phyloP scores from a whole-genome alignment of 2,113 vertebrate genomes.

The Poeciliopsis retropinna region DNA sequence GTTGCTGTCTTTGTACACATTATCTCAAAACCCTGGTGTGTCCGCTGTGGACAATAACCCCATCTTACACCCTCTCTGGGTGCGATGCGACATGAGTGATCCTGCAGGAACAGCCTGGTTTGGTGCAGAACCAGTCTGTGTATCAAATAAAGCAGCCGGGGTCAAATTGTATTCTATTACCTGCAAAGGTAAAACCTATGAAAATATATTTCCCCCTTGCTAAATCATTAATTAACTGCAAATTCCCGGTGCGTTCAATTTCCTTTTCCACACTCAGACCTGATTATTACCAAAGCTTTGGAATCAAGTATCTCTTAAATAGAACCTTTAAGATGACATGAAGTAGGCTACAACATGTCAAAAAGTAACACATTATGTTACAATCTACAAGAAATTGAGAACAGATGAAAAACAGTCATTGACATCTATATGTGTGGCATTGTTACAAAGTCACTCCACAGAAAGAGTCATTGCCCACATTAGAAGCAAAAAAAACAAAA shows the following conservation, averaged over 20 bases:
- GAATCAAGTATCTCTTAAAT: too few species aligned
- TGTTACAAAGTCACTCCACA: too few species aligned
- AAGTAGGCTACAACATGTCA: too few species aligned
- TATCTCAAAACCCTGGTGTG: slow-evolving; percentile 88
- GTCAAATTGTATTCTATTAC: slow-evolving; percentile 83
- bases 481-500: too few species aligned
- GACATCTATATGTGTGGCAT: too few species aligned
- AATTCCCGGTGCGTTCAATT: not conserved
- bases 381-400: too few species aligned
- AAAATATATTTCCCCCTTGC: not conserved
- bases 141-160: slow-evolving; percentile 75
- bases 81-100: slow-evolving; percentile 89
- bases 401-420: too few species aligned
- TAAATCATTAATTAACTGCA: not conserved
- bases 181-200: slow-evolving; percentile 80
- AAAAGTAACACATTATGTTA: too few species aligned
- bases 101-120: slow-evolving; percentile 87
- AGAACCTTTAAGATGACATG: too few species aligned
- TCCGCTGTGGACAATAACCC: slow-evolving; percentile 48
- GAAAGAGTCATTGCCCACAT: too few species aligned
- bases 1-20: slow-evolving; percentile 88
- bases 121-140: slow-evolving; percentile 85
- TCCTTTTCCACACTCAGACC: not conserved
- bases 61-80: slow-evolving; percentile 87
- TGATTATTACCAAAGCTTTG: too few species aligned